A percentile compares a stretch with the other conserved stretches of the same genome.
These are phyloP conservation scores for Gorsachius goisagi DNA, from an alignment of 2,113 vertebrate species.

Conservation along the genomic window DNA sequence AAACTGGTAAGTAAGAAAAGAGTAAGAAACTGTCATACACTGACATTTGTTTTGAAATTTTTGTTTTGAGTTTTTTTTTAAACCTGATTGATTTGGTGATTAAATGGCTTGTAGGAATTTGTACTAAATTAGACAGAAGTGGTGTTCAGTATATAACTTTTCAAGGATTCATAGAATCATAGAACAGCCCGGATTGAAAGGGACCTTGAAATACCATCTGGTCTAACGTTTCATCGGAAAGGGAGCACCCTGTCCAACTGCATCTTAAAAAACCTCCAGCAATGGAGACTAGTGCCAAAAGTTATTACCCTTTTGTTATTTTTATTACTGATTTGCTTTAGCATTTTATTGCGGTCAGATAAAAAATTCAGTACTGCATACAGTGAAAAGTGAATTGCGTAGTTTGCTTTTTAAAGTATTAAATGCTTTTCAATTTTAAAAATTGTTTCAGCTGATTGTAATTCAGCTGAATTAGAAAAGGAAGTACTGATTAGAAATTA, in stretches of 20 bases:
- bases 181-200: background rate
- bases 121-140: background rate
- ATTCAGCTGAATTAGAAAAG: background rate
- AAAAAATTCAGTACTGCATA: background rate
- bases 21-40: background rate
- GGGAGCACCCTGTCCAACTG: background rate
- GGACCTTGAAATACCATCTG: background rate
- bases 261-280: background rate
- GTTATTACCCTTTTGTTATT: background rate
- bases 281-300: background rate
- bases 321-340: background rate
- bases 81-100: background rate
- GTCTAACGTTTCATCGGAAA: fast-evolving
- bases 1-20: conserved; percentile 87
- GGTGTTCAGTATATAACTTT: background rate
- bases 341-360: background rate
- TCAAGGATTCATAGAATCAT: background rate
- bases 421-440: background rate
- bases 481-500: background rate
- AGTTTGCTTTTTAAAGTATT: background rate
- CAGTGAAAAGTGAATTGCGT: background rate
- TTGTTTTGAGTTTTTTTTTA: background rate
- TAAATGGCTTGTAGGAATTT: background rate
- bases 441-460: background rate
- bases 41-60: background rate